phyloP scores from a whole-genome alignment of 1,140 invertebrate genomes.

The Drosophila novamexicana region DNA sequence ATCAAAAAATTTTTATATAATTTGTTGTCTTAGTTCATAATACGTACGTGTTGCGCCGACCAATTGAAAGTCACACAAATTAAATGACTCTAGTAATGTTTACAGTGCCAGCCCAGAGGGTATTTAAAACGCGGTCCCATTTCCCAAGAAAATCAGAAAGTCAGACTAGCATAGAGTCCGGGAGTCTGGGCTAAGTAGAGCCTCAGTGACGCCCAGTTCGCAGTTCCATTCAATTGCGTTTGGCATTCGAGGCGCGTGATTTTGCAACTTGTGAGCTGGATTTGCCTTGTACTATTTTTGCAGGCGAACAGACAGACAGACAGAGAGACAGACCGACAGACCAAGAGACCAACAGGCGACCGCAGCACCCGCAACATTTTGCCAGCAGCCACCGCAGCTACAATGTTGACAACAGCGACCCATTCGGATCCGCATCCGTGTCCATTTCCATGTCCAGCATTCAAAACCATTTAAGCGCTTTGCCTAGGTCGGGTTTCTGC shows the following conservation, averaged over 20 bases:
- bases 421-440: slow-evolving; percentile 4
- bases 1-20: no score
- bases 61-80: background rate
- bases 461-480: slow-evolving; percentile 80
- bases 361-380: slow-evolving; percentile 69
- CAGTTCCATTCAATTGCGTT: slow-evolving; percentile 50
- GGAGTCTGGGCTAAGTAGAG: slow-evolving; percentile 1
- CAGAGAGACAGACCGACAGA: no score
- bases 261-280: slow-evolving; percentile 77
- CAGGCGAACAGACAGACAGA: background rate
- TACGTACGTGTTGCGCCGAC: no score
- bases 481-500: slow-evolving; percentile 37
- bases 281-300: slow-evolving; percentile 69
- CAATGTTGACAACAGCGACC: slow-evolving; percentile 68
- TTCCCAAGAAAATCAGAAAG: background rate
- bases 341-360: background rate
- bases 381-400: slow-evolving; percentile 72
- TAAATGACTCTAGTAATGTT: background rate
- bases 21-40: no score
- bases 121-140: background rate
- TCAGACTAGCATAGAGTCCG: background rate
- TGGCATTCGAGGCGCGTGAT: slow-evolving; percentile 75
- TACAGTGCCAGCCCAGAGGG: background rate
- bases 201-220: background rate
- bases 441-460: slow-evolving; percentile 57